These are phyloP conservation scores for Pelobates fuscus DNA, from an alignment of 2,113 vertebrate genomes.

Conservation along the genomic window DNA sequence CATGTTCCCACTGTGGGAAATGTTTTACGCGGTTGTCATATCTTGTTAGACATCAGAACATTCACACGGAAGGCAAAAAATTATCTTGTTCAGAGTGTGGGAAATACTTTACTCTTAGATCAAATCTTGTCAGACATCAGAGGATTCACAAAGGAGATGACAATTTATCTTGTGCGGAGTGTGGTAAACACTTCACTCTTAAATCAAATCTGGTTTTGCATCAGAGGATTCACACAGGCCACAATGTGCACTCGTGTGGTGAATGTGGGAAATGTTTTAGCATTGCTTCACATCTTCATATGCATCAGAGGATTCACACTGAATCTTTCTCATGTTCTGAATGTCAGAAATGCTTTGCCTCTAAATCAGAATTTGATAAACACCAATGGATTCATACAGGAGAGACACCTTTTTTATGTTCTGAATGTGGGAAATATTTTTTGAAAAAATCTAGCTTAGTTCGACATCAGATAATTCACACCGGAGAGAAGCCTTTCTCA, in stretches of 20 bases:
- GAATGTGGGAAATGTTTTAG: conserved; percentile 84
- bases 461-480: too few relatives aligned
- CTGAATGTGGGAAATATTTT: too few relatives aligned
- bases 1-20: not conserved
- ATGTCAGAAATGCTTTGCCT: too few relatives aligned
- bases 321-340: conserved; percentile 61
- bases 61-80: too few relatives aligned
- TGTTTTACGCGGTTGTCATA: not conserved
- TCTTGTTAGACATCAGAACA: not conserved
- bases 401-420: too few relatives aligned
- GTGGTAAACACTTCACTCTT: not conserved
- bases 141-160: not conserved
- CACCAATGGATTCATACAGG: conserved; percentile 71
- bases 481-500: too few relatives aligned
- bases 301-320: conserved; percentile 75
- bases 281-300: conserved; percentile 79
- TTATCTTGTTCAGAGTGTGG: not conserved
- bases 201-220: not conserved
- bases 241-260: not conserved
- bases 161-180: not conserved
- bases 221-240: not conserved
- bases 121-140: not conserved
- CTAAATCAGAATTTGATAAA: conserved; percentile 73
- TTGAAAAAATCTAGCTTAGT: too few relatives aligned
- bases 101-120: not conserved